A percentile compares a stretch with the other conserved stretches of the same genome.
These are phyloP conservation scores for Chelonus formosanus DNA, from an alignment of 2,888 invertebrate genomes.

Conservation along the genomic window DNA sequence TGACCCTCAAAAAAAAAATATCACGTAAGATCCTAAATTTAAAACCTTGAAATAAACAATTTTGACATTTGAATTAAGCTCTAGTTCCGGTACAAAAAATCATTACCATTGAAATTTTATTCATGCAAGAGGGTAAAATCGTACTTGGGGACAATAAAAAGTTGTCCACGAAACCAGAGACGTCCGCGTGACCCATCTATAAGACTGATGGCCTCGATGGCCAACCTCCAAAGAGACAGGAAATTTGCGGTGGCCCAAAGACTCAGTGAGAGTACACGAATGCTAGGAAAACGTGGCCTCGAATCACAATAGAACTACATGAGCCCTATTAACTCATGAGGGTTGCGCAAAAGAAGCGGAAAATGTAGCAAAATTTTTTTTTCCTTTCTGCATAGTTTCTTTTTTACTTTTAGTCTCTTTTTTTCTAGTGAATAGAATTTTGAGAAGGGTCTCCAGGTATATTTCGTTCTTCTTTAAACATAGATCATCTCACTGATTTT, in stretches of 20 bases:
- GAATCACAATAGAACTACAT: conserved; percentile 28
- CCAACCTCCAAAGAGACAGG: conserved; percentile 18
- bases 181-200: conserved; percentile 24
- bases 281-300: conserved; percentile 35
- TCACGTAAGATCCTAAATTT: too few relatives aligned
- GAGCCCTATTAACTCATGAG: neutral
- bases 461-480: neutral
- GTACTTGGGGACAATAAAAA: conserved; percentile 14
- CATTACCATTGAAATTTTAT: conserved; percentile 1
- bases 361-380: conserved; percentile 48
- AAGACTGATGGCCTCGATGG: conserved; percentile 10
- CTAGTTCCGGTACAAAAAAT: conserved; percentile 13
- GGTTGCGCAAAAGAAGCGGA: conserved; percentile 45
- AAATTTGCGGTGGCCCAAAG: conserved; percentile 37
- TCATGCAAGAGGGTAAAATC: conserved; percentile 1
- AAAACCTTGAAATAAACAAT: neutral
- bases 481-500: conserved; percentile 2
- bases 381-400: neutral
- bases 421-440: neutral
- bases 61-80: conserved; percentile 7
- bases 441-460: conserved; percentile 27
- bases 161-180: conserved; percentile 19
- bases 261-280: conserved; percentile 29
- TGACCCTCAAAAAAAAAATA: conserved; percentile 22
- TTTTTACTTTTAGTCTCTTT: conserved; percentile 19